A percentile compares a stretch with the other conserved stretches of the same genome.
These are phyloP conservation scores for Hypothenemus hampei DNA, from an alignment of 1,140 invertebrate genomes.

Conservation along the genomic window DNA sequence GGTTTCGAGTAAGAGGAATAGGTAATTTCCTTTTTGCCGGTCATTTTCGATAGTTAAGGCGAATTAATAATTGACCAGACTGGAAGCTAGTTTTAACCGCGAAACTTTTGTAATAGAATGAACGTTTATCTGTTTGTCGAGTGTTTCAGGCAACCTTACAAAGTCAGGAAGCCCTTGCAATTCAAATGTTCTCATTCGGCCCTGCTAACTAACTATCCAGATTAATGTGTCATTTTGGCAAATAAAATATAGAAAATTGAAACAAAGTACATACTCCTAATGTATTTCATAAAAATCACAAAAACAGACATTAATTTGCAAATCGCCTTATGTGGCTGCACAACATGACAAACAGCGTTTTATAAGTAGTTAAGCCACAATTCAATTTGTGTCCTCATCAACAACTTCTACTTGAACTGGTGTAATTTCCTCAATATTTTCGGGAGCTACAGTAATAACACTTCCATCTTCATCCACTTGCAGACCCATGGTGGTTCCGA, in stretches of 20 bases:
- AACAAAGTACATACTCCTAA: background rate
- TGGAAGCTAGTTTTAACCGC: background rate
- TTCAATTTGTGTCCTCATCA: too few relatives aligned
- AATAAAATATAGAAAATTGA: background rate
- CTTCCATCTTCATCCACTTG: slow-evolving; percentile 62
- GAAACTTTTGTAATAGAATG: background rate
- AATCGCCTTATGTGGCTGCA: background rate
- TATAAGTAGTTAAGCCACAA: too few relatives aligned
- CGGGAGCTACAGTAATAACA: slow-evolving; percentile 4
- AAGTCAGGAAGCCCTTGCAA: background rate
- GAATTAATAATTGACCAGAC: slow-evolving; percentile 4
- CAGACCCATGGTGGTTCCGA: slow-evolving; percentile 80
- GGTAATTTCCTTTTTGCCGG: slow-evolving; percentile 6
- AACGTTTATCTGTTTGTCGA: background rate
- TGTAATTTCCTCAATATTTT: slow-evolving; percentile 6
- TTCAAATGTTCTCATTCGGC: background rate
- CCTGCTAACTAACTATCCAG: background rate
- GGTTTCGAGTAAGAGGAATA: background rate
- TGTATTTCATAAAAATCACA: background rate
- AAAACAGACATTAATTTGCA: background rate
- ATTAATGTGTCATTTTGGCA: background rate
- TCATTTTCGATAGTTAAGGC: slow-evolving; percentile 12
- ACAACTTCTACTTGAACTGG: background rate
- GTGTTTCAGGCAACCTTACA: background rate
- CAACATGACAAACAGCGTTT: too few relatives aligned